phyloP scores from a whole-genome alignment of 2,113 vertebrate genomes.

The Heterotis niloticus region DNA sequence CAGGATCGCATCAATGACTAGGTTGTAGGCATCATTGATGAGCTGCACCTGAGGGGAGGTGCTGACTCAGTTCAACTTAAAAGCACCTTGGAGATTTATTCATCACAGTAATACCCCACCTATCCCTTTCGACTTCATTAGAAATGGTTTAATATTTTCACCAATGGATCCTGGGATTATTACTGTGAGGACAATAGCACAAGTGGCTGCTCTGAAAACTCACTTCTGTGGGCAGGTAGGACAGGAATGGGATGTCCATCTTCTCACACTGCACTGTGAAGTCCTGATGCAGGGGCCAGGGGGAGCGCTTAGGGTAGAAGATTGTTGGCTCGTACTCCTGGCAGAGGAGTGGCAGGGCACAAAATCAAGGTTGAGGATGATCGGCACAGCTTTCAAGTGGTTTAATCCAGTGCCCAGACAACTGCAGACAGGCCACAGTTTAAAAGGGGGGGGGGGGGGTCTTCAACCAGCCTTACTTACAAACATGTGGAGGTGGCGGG shows the following conservation, averaged over 20 bases:
- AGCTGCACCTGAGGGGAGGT: conserved; percentile 65
- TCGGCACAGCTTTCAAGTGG: too few species aligned
- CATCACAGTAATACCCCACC: too few species aligned
- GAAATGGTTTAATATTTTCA: too few species aligned
- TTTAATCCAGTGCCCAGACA: too few species aligned
- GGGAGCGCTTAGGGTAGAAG: conserved; percentile 70
- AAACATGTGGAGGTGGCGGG: conserved; percentile 68
- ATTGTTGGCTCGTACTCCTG: conserved; percentile 77
- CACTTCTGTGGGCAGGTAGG: conserved; percentile 75
- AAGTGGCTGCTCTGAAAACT: too few species aligned
- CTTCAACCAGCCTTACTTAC: conserved; percentile 55
- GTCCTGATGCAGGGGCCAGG: conserved; percentile 58
- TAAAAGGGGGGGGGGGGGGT: background rate
- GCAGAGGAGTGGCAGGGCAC: background rate
- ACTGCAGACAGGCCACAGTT: background rate
- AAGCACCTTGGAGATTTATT: too few species aligned
- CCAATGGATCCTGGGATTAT: too few species aligned
- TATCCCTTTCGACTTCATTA: too few species aligned
- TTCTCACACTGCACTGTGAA: conserved; percentile 77
- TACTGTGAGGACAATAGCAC: too few species aligned
- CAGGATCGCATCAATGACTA: conserved; percentile 71
- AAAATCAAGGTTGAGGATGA: too few species aligned
- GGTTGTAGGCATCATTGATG: conserved; percentile 70
- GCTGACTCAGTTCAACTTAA: background rate
- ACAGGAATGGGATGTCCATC: conserved; percentile 79